Evolutionary conservation across 2,113 vertebrate species (phyloP), one percentile per base, ranked within the genome.

Genomic region (Ctenodactylus gundi): DNA sequence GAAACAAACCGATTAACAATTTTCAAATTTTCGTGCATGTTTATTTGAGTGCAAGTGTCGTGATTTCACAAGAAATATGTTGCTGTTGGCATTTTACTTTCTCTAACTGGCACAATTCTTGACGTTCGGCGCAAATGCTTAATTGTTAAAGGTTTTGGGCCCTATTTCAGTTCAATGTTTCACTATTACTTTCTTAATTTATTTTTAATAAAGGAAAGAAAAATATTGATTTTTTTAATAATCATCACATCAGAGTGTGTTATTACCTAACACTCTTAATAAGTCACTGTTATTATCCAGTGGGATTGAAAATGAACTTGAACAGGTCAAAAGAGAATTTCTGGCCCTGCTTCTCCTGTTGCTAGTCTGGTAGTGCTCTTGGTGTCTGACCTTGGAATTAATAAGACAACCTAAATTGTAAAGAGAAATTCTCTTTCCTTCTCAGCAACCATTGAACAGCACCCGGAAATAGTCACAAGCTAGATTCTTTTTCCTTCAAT

Each of bases 101-200:
- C 57, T 70, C 62, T 78, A 88, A 72, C 64, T 8, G 29, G 91
- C 44, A 92, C 2, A 85, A 85, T 93, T 17, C 21, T 78, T 93
- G 85, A 77, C 68, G 94, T 91, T 93, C 94, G 55, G 21, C 85
- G 18, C 53, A 73, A 91, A 94, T 62, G 18, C 14, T 49, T 93
- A 67, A 80, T 80, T 91, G 65, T 77, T 65, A 70, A 82, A 78
- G 27, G 6, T 85, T 8, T 13, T 31, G 18, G 78, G 53, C 11
- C 3, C 31, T 77, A 44, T 80, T 93, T 95, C 27, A 44, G 39
- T 65, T 95, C 44, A 14, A 78, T 81, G 39, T 93, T 85, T 83
- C 51, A 82, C 3, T 55, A 17, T 2, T 57, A 17, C 41, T 70
- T 72, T 3, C 34, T 78, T 57, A 49, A 46, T 60, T 15, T 34